A percentile compares a stretch with the other conserved stretches of the same genome.
These are phyloP conservation scores for Sus cebifrons DNA, from an alignment of 2,797 vertebrate genomes.

Conservation along the genomic window DNA sequence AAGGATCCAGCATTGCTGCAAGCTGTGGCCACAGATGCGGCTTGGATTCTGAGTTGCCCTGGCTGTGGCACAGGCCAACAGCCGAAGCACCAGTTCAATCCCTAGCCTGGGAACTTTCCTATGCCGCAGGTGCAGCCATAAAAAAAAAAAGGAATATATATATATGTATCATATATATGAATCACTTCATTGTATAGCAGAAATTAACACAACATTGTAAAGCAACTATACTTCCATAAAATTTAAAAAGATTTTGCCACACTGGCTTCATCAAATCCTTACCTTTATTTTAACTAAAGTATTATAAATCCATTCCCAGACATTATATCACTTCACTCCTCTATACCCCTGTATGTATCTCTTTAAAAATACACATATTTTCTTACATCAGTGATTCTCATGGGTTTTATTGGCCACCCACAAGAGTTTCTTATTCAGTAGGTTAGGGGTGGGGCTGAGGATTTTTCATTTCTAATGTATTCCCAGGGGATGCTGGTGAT, in stretches of 20 bases:
- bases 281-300: background rate
- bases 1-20: no score
- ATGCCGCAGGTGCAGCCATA: no score
- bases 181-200: no score
- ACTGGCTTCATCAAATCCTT: background rate
- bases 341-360: background rate
- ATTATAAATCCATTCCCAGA: background rate
- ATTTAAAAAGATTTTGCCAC: background rate
- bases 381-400: background rate
- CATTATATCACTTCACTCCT: background rate
- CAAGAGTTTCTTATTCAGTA: background rate
- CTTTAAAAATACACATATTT: constrained; percentile 24
- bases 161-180: no score
- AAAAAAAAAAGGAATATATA: no score
- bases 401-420: background rate
- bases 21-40: no score
- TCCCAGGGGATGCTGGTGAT: background rate
- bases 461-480: background rate
- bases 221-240: no score
- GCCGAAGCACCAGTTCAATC: no score
- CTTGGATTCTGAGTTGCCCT: no score
- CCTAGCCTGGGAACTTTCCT: no score
- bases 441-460: background rate
- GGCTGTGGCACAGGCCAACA: no score
- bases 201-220: no score